These are phyloP conservation scores for Danio aesculapii DNA, from an alignment of 2,797 vertebrate species.

Conservation along the genomic window DNA sequence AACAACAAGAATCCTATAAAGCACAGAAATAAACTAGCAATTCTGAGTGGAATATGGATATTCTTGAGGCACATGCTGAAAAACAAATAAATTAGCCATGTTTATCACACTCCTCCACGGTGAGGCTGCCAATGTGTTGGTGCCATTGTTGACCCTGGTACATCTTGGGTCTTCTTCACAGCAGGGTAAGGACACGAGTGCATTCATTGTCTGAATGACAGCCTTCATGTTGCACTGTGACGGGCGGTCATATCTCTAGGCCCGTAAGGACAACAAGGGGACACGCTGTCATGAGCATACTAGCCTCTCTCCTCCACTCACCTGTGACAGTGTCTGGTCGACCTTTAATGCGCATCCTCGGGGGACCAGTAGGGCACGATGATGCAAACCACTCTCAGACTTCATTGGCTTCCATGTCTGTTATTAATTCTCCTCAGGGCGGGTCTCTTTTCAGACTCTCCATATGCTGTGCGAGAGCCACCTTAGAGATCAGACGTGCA, in stretches of 20 bases:
- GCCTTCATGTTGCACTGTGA: constrained; percentile 76
- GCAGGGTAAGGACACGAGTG: constrained; percentile 9
- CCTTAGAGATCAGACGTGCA: constrained; percentile 69
- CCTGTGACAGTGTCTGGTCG: constrained; percentile 74
- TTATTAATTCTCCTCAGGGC: constrained; percentile 67
- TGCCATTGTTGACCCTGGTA: constrained; percentile 10
- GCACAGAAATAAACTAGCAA: constrained; percentile 35
- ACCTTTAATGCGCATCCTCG: constrained; percentile 76
- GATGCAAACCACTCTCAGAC: constrained; percentile 72
- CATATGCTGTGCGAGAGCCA: constrained; percentile 68
- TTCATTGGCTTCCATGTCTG: constrained; percentile 69
- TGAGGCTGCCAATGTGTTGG: constrained; percentile 68
- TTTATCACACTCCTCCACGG: constrained; percentile 19
- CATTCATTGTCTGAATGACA: constrained; percentile 75
- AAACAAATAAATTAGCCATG: background rate
- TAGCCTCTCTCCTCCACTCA: constrained; percentile 67
- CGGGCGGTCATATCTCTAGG: constrained; percentile 70
- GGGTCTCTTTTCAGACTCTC: constrained; percentile 66
- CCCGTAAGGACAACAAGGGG: constrained; percentile 76
- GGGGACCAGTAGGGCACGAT: constrained; percentile 65
- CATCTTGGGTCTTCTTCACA: constrained; percentile 27
- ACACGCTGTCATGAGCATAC: constrained; percentile 76
- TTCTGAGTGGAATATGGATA: constrained; percentile 29
- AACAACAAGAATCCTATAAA: constrained; percentile 19
- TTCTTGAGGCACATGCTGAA: background rate